phyloP scores from a whole-genome alignment of 2,797 vertebrate species.

The Phoebastria nigripes region DNA sequence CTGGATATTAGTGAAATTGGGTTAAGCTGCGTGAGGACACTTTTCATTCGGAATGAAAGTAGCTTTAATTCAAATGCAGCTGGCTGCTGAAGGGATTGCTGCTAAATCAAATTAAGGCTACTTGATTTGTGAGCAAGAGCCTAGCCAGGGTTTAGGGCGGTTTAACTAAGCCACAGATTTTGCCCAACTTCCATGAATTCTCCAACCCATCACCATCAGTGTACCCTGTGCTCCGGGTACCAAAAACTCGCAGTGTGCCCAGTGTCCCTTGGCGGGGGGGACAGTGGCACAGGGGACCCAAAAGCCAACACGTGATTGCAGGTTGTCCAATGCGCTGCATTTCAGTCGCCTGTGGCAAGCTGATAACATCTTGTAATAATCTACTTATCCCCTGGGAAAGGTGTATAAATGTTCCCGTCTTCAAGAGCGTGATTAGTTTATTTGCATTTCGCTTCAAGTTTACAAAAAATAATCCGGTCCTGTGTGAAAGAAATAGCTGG shows the following conservation, averaged over 20 bases:
- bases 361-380: background rate
- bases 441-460: background rate
- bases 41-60: slow-evolving; percentile 48
- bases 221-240: background rate
- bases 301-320: background rate
- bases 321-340: background rate
- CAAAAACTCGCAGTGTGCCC: background rate
- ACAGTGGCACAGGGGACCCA: background rate
- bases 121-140: background rate
- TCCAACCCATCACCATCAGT: background rate
- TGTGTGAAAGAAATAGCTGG: background rate
- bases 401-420: background rate
- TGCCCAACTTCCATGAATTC: background rate
- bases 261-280: background rate
- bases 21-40: slow-evolving; percentile 4
- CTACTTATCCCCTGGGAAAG: background rate
- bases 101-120: slow-evolving; percentile 7
- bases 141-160: background rate
- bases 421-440: background rate
- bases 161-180: background rate
- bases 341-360: background rate
- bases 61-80: slow-evolving; percentile 33
- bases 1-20: slow-evolving; percentile 2
- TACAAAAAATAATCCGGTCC: background rate
- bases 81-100: slow-evolving; percentile 42